Conservation (phyloP, 2,797 vertebrate genomes). For the Anomalospiza imberbis region DNA sequence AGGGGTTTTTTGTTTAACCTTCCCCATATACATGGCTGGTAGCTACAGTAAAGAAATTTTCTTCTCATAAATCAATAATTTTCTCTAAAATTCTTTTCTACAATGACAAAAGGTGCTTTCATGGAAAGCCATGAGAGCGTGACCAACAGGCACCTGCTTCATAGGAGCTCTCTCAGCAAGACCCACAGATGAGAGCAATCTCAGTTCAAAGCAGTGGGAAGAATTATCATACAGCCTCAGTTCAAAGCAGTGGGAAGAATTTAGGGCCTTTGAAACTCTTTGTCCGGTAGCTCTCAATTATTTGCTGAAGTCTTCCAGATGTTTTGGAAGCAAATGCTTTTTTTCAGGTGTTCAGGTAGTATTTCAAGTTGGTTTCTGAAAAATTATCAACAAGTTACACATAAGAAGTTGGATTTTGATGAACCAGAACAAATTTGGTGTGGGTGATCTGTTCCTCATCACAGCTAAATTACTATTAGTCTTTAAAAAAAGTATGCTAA, state of each 20-base stretch:
- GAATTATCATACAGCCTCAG: background rate
- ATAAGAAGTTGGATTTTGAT: slow-evolving; percentile 42
- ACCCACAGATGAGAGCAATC: background rate
- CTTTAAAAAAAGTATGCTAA: slow-evolving; percentile 30
- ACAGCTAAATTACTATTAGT: slow-evolving; percentile 38
- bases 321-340: background rate
- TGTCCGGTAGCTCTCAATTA: background rate
- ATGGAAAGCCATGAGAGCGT: background rate
- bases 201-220: background rate
- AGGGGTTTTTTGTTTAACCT: background rate
- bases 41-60: background rate
- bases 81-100: background rate
- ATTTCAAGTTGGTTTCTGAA: slow-evolving; percentile 39
- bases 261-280: background rate
- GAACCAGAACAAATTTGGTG: slow-evolving; percentile 45
- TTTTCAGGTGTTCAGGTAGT: background rate
- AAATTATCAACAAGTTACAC: slow-evolving; percentile 37
- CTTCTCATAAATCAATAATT: background rate
- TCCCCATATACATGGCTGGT: background rate
- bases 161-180: background rate
- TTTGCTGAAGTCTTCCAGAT: background rate
- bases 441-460: slow-evolving; percentile 38
- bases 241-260: background rate
- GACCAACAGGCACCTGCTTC: background rate
- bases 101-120: background rate